A percentile compares a stretch with the other conserved stretches of the same genome.
Evolutionary conservation across 2,888 invertebrate species (phyloP).

Genomic region (Cephus sareptanus): DNA sequence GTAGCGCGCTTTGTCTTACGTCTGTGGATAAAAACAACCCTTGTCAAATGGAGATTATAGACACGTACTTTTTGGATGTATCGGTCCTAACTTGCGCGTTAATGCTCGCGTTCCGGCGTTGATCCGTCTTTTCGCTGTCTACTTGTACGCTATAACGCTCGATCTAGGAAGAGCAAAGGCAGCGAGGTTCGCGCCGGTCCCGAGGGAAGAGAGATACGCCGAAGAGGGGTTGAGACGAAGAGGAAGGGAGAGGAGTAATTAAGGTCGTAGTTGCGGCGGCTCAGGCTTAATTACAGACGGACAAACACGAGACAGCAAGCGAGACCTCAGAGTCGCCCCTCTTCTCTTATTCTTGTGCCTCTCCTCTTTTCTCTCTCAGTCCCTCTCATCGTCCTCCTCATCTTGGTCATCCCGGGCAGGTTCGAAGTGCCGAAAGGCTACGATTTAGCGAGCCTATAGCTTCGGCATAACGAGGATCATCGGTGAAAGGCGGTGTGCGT

Average conservation of each 20-base stretch:
- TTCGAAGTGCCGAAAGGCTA: not conserved
- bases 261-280: conserved; percentile 40
- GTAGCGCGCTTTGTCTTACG: not conserved
- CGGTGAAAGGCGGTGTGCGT: not conserved
- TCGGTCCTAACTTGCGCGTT: not conserved
- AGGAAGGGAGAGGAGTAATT: conserved; percentile 36
- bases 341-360: conserved; percentile 18
- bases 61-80: not conserved
- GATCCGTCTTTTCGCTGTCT: not conserved
- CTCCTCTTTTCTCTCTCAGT: conserved; percentile 16
- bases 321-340: conserved; percentile 20
- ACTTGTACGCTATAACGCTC: not conserved
- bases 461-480: not conserved
- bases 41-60: not conserved
- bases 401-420: not conserved
- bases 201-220: not conserved
- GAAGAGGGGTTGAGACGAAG: conserved; percentile 29
- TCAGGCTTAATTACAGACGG: conserved; percentile 50
- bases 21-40: not conserved
- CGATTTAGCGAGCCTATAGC: not conserved
- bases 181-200: not conserved
- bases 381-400: conserved; percentile 11
- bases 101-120: not conserved
- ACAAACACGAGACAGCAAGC: conserved; percentile 25
- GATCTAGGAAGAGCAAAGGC: not conserved